Evolutionary conservation across 2,888 invertebrate genomes (phyloP).

Genomic region (Callimorpha dominula): DNA sequence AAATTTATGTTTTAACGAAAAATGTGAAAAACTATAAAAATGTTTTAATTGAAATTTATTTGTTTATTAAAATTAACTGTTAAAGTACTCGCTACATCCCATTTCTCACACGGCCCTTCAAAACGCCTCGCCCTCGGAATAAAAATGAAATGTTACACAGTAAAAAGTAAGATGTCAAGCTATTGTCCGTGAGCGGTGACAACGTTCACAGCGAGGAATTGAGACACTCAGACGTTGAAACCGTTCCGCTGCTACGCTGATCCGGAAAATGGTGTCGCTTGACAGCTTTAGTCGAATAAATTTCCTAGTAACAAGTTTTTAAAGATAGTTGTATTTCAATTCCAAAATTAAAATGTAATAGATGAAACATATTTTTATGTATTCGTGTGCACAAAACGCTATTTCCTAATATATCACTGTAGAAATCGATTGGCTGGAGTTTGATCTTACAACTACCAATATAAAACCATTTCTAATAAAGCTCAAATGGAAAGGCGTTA

Average conservation of each 20-base stretch:
- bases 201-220: constrained; percentile 39
- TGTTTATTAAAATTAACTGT: constrained; percentile 1
- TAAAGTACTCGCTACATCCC: constrained; percentile 34
- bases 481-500: no score
- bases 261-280: constrained; percentile 13
- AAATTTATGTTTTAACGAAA: no score
- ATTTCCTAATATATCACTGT: no score
- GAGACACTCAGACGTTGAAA: constrained; percentile 38
- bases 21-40: no score
- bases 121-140: constrained; percentile 62
- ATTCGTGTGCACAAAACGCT: no score
- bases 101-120: constrained; percentile 18
- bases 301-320: not conserved
- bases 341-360: no score
- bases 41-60: not conserved
- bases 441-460: no score
- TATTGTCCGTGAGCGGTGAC: constrained; percentile 58
- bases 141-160: constrained; percentile 77
- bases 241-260: constrained; percentile 11
- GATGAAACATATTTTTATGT: no score
- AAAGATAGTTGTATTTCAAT: not conserved
- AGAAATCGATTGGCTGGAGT: no score
- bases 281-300: not conserved
- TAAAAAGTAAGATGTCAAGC: constrained; percentile 69
- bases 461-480: no score